phyloP scores from a whole-genome alignment of 1,140 invertebrate genomes.

The Eurosta solidaginis region DNA sequence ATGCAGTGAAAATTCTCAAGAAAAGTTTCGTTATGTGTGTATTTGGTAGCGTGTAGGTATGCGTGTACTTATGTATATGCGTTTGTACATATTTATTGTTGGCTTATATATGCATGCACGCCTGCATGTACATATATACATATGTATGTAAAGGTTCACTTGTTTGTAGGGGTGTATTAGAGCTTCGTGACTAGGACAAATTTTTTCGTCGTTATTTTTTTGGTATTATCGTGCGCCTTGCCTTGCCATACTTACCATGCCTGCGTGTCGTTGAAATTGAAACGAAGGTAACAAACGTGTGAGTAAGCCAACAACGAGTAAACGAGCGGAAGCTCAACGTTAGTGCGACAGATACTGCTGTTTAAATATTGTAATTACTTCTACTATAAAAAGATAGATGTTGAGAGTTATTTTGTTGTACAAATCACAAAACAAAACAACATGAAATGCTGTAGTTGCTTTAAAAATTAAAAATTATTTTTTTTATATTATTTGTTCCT shows the following conservation, averaged over 20 bases:
- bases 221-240: not conserved
- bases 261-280: not conserved
- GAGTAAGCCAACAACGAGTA: not conserved
- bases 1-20: slow-evolving; percentile 23
- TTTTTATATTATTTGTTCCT: too few species aligned
- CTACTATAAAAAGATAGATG: not conserved
- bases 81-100: not conserved
- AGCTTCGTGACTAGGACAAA: slow-evolving; percentile 22
- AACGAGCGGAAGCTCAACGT: not conserved
- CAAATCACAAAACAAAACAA: not conserved
- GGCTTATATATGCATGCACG: too few species aligned
- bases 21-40: slow-evolving; percentile 29
- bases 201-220: not conserved
- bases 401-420: not conserved
- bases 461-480: too few species aligned
- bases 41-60: slow-evolving; percentile 22
- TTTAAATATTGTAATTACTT: not conserved
- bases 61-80: not conserved
- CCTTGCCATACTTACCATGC: too few species aligned
- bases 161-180: slow-evolving; percentile 6
- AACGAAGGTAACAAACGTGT: not conserved
- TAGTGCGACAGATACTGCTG: not conserved
- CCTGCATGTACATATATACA: not conserved
- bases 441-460: too few species aligned
- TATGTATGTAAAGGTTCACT: not conserved